Evolutionary conservation across 1,140 invertebrate species (phyloP), one percentile per base, ranked within the genome.

Genomic region (Amphibalanus amphitrite): DNA sequence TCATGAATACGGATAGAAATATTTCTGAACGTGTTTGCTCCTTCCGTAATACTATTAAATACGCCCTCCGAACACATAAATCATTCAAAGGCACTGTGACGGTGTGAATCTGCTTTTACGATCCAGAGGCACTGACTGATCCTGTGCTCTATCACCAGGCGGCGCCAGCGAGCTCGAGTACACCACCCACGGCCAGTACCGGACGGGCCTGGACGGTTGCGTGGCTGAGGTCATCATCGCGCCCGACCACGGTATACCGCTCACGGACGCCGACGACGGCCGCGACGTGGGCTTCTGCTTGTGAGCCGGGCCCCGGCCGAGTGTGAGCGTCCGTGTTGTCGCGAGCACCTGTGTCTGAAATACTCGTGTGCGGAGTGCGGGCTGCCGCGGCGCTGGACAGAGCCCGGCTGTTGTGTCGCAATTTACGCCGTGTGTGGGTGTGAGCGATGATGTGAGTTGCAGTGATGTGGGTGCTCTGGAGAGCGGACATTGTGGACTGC

Each of bases 181-280:
- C 84, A 86, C 74, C 83, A 83, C 71, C 88, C 89, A 30, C 82
- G 85, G 40, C 72, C 83, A 85, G 75, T 92, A 89, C 80, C 80
- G 80, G n/a, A 84, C 83, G 73, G 90, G 90, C 40, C 87, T 92
- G 74, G 81, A 85, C 47, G 91, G 91, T 29, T 93, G 91, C 80
- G 86, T 92, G 77, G 88, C 88, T 65, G 89, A 91, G 79, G 81
- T 92, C 30, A 86, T 88, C 15, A 80, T 93, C 64, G 89, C 89
- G 73, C 86, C 88, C n/a, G 89, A 92, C 78, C 89, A 87, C 78
- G 82, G 84, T n/a, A 82, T 89, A 26, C 80, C 85, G 69, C 80
- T 88, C 29, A 82, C 82, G 28, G 82, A 85, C 28, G 84, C 83
- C 59, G 82, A 84, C 69, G 82, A 82, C 70, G 86, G 85, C 74